A percentile compares a stretch with the other conserved stretches of the same genome.
Evolutionary conservation across 2,113 vertebrate species (phyloP).

Genomic region (Parus major): DNA sequence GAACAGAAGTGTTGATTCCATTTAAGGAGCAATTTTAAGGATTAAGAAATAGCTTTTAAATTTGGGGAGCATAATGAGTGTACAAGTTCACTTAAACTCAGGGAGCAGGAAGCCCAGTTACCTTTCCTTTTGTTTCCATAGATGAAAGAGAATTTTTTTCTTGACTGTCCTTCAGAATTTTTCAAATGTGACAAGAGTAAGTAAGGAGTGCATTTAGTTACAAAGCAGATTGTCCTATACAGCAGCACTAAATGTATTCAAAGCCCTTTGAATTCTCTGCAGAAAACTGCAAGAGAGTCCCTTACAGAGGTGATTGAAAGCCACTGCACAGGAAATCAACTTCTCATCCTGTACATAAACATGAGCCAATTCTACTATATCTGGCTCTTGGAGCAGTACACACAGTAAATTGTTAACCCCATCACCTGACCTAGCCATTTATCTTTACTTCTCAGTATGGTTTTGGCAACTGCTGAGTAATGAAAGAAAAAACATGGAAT

Average conservation of each 20-base stretch:
- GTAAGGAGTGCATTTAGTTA: not conserved
- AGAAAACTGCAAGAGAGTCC: slow-evolving; percentile 20
- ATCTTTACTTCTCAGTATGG: slow-evolving; percentile 48
- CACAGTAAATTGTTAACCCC: slow-evolving; percentile 70
- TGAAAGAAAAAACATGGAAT: slow-evolving; percentile 54
- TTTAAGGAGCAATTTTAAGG: not conserved
- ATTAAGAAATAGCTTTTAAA: not conserved
- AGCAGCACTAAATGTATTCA: slow-evolving; percentile 21
- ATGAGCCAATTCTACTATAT: slow-evolving; percentile 63
- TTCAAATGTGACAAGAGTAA: not conserved
- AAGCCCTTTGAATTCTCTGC: slow-evolving; percentile 9
- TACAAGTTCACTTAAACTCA: not conserved
- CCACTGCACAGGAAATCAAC: slow-evolving; percentile 59
- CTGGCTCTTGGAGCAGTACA: slow-evolving; percentile 48
- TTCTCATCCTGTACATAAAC: slow-evolving; percentile 69
- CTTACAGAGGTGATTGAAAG: slow-evolving; percentile 57
- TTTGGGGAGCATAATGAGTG: not conserved
- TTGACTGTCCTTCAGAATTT: not conserved
- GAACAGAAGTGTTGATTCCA: not conserved
- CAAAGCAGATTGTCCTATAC: not conserved
- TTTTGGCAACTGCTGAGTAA: slow-evolving; percentile 65
- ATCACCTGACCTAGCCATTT: slow-evolving; percentile 59
- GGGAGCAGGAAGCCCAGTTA: not conserved
- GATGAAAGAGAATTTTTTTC: not conserved
- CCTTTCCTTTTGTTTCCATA: not conserved